Evolutionary conservation across 1,140 invertebrate species (phyloP).

Genomic region (Nephotettix cincticeps): DNA sequence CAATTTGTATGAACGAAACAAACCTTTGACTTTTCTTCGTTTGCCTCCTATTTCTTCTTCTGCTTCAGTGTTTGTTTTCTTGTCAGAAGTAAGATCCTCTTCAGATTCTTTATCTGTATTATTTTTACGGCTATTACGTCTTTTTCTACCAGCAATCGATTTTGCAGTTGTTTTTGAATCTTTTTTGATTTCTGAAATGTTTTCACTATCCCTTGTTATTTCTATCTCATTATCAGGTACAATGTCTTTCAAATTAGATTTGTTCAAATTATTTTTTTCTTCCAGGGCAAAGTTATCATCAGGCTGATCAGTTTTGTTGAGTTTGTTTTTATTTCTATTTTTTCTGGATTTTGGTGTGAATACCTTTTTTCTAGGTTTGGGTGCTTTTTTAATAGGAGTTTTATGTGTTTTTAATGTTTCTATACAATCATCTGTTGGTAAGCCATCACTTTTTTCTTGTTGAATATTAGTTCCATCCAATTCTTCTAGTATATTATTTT

Average conservation of each 20-base stretch:
- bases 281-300: background rate
- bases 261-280: conserved; percentile 37
- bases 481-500: background rate
- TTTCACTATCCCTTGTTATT: conserved; percentile 25
- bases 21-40: conserved; percentile 51
- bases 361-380: conserved; percentile 16
- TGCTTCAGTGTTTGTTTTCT: conserved; percentile 28
- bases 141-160: background rate
- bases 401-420: conserved; percentile 3
- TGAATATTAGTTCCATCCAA: background rate
- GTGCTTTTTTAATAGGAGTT: conserved; percentile 1
- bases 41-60: conserved; percentile 52
- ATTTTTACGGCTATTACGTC: background rate
- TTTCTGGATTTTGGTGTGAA: background rate
- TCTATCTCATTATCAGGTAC: conserved; percentile 46
- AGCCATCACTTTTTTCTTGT: background rate
- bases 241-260: conserved; percentile 43
- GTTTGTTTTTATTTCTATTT: conserved; percentile 9
- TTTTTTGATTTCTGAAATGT: conserved; percentile 8
- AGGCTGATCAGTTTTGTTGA: background rate
- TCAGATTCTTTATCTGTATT: conserved; percentile 18
- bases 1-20: background rate
- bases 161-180: background rate
- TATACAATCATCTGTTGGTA: background rate
- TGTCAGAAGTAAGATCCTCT: background rate